Evolutionary conservation across 1,140 invertebrate genomes (phyloP).

Genomic region (Dinoponera quadriceps): DNA sequence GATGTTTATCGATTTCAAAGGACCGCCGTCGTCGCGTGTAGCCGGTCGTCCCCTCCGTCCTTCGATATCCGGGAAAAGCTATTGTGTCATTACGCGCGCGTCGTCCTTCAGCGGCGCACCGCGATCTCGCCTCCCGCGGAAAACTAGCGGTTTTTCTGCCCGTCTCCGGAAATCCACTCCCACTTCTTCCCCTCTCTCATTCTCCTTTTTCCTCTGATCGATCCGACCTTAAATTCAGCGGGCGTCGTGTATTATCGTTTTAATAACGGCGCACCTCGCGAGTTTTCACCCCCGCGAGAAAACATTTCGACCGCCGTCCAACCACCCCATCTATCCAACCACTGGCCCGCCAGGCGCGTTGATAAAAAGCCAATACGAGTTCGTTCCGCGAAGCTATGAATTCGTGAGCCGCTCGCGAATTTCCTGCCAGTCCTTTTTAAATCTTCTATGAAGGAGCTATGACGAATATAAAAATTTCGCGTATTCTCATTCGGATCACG

Average conservation of each 20-base stretch:
- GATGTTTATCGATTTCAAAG: conserved; percentile 33
- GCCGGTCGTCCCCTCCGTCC: not conserved
- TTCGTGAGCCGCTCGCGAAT: not conserved
- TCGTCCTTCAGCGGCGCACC: not conserved
- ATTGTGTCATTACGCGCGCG: conserved; percentile 25
- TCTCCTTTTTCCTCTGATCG: not conserved
- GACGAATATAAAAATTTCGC: not conserved
- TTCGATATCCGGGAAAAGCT: conserved; percentile 5
- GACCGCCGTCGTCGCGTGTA: not conserved
- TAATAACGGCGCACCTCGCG: not conserved
- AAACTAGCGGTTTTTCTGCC: not conserved
- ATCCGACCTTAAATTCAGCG: not conserved
- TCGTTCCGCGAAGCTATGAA: not conserved
- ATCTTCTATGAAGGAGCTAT: not conserved
- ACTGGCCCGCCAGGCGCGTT: too few relatives aligned
- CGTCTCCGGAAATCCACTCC: not conserved
- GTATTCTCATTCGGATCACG: conserved; percentile 27
- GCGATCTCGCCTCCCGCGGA: not conserved
- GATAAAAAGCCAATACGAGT: not conserved
- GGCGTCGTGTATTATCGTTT: conserved; percentile 22
- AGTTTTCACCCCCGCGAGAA: not conserved
- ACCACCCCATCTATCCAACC: too few relatives aligned
- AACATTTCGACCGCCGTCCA: not conserved
- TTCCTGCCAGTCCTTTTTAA: not conserved
- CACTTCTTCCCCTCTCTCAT: not conserved